These are phyloP conservation scores for Flexamia atlantica DNA, from an alignment of 2,888 invertebrate species.

Conservation along the genomic window DNA sequence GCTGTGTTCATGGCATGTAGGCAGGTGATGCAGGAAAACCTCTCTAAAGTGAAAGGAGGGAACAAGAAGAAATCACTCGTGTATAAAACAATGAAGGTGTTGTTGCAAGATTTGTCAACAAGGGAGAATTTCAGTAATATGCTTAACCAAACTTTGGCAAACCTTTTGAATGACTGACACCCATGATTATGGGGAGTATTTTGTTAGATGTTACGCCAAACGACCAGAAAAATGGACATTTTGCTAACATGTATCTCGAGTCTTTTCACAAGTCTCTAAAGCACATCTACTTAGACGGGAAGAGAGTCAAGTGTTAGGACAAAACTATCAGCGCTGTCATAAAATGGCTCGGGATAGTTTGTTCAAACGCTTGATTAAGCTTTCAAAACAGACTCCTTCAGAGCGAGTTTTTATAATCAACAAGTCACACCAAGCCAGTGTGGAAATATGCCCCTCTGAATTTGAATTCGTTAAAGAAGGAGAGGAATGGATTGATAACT, in stretches of 20 bases:
- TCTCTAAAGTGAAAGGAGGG: conserved; percentile 66
- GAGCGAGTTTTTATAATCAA: conserved; percentile 13
- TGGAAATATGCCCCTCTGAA: background rate
- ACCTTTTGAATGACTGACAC: conserved; percentile 64
- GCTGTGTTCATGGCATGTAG: conserved; percentile 70
- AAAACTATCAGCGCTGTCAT: conserved; percentile 66
- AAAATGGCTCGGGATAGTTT: conserved; percentile 50
- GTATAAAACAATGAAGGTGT: conserved; percentile 65
- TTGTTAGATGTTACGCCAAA: conserved; percentile 42
- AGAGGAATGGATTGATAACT: conserved; percentile 17
- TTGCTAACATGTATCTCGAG: conserved; percentile 69
- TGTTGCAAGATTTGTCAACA: conserved; percentile 61
- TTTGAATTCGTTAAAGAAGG: background rate
- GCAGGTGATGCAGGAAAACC: conserved; percentile 67
- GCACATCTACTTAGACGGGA: conserved; percentile 66
- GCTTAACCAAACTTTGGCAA: conserved; percentile 45
- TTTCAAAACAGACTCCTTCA: conserved; percentile 16
- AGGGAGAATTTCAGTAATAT: conserved; percentile 46
- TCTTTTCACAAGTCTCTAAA: conserved; percentile 68
- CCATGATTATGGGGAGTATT: conserved; percentile 65
- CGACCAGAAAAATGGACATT: conserved; percentile 62
- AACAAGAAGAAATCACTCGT: conserved; percentile 64
- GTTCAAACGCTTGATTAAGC: conserved; percentile 47
- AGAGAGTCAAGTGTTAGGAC: conserved; percentile 67
- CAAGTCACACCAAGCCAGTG: conserved; percentile 28